Conservation (phyloP, 2,888 invertebrate genomes). For the Cerastis rubricosa region DNA sequence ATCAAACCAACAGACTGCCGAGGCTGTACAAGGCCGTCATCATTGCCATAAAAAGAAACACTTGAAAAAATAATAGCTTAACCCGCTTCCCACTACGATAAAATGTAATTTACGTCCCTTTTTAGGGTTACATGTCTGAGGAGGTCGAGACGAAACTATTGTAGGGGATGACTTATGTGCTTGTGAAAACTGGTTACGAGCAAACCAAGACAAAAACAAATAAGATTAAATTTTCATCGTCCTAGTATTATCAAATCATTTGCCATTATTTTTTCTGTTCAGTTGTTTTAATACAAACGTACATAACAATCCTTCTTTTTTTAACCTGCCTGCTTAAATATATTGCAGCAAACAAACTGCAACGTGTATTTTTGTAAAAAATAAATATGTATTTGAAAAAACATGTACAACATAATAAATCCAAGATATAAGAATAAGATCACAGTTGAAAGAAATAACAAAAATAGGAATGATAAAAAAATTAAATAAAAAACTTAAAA, state of each 20-base stretch:
- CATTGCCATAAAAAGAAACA: conserved; percentile 48
- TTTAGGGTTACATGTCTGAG: conserved; percentile 36
- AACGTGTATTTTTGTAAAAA: too few species aligned
- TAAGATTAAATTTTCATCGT: not conserved
- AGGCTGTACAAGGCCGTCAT: conserved; percentile 32
- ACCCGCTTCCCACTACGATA: conserved; percentile 44
- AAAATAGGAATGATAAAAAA: too few species aligned
- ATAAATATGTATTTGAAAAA: too few species aligned
- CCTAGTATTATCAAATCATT: not conserved
- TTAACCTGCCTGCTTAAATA: too few species aligned
- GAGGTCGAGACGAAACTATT: conserved; percentile 44
- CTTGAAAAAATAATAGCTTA: conserved; percentile 48
- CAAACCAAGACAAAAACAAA: not conserved
- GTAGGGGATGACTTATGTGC: conserved; percentile 33
- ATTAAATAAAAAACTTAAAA: too few species aligned
- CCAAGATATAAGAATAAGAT: too few species aligned
- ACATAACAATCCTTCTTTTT: not conserved
- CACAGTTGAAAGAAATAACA: too few species aligned
- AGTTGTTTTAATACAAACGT: not conserved
- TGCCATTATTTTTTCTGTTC: not conserved
- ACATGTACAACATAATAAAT: too few species aligned
- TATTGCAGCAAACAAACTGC: too few species aligned
- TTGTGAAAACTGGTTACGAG: conserved; percentile 9
- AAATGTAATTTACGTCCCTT: conserved; percentile 59
- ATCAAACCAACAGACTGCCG: conserved; percentile 8